Evolutionary conservation across 2,888 invertebrate species (phyloP).

Genomic region (Drosophila kuntzei): DNA sequence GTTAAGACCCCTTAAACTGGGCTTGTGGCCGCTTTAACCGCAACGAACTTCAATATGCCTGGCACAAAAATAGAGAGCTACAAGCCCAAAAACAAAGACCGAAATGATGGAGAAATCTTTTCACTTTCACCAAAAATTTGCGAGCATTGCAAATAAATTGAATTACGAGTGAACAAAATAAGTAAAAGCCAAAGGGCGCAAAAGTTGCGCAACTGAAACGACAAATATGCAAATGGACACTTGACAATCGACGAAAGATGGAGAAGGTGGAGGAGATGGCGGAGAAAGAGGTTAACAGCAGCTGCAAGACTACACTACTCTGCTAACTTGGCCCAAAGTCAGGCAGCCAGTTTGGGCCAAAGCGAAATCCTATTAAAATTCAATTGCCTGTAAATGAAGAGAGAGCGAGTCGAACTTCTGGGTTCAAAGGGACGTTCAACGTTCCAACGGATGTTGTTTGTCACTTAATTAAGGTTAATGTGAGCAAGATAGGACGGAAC

Average conservation of each 20-base stretch:
- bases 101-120: conserved; percentile 44
- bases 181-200: conserved; percentile 42
- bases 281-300: conserved; percentile 2
- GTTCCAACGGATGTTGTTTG: conserved; percentile 65
- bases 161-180: conserved; percentile 66
- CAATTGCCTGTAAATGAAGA: conserved; percentile 78
- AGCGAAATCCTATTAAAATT: conserved; percentile 75
- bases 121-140: conserved; percentile 32
- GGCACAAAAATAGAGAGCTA: conserved; percentile 13
- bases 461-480: conserved; percentile 82
- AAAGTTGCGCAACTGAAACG: conserved; percentile 62
- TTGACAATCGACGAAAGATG: conserved; percentile 43
- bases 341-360: conserved; percentile 38
- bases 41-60: conserved; percentile 61
- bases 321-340: conserved; percentile 26
- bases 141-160: conserved; percentile 73
- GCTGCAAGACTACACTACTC: conserved; percentile 27
- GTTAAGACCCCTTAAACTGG: conserved; percentile 68
- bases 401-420: conserved; percentile 47
- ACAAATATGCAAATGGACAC: conserved; percentile 77
- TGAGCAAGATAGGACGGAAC: conserved; percentile 42
- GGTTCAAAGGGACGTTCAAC: conserved; percentile 13
- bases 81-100: conserved; percentile 21
- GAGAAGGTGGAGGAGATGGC: not conserved
- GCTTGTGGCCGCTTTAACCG: conserved; percentile 64